phyloP scores from a whole-genome alignment of 1,140 invertebrate genomes.

The Laodelphax striatellus region DNA sequence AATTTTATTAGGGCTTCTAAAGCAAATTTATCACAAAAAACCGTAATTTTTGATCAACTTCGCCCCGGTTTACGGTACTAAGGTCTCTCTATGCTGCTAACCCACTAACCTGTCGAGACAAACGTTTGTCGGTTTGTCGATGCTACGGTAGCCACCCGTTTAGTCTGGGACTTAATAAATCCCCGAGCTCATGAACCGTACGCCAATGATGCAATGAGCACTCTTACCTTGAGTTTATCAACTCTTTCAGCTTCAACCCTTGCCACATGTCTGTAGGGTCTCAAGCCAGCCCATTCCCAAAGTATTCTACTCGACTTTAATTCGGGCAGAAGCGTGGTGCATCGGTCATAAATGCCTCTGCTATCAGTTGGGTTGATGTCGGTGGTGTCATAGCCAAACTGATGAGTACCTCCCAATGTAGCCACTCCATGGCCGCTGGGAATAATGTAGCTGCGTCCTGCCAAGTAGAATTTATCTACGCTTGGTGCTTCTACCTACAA shows the following conservation, averaged over 20 bases:
- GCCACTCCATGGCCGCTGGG: constrained; percentile 54
- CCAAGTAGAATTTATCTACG: constrained; percentile 78
- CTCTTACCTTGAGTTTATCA: constrained; percentile 4
- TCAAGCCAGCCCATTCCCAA: constrained; percentile 40
- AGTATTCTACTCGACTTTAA: constrained; percentile 43
- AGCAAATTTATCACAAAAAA: too few relatives aligned
- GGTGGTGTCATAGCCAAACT: constrained; percentile 63
- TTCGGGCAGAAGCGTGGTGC: constrained; percentile 54
- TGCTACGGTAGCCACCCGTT: too few relatives aligned
- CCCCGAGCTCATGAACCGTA: too few relatives aligned
- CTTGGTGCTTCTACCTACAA: constrained; percentile 69
- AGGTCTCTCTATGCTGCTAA: too few relatives aligned
- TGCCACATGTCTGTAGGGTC: constrained; percentile 2
- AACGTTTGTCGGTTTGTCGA: too few relatives aligned
- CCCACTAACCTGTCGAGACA: too few relatives aligned
- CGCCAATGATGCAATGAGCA: too few relatives aligned
- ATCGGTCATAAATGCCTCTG: constrained; percentile 61
- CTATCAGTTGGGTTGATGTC: constrained; percentile 54
- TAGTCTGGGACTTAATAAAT: too few relatives aligned
- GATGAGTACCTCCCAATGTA: constrained; percentile 73
- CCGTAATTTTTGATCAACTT: too few relatives aligned
- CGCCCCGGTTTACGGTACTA: too few relatives aligned
- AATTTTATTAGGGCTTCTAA: too few relatives aligned
- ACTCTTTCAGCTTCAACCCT: neutral
- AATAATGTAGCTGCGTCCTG: constrained; percentile 72